Evolutionary conservation across 2,888 invertebrate species (phyloP).

Genomic region (Cephus pygmeus): DNA sequence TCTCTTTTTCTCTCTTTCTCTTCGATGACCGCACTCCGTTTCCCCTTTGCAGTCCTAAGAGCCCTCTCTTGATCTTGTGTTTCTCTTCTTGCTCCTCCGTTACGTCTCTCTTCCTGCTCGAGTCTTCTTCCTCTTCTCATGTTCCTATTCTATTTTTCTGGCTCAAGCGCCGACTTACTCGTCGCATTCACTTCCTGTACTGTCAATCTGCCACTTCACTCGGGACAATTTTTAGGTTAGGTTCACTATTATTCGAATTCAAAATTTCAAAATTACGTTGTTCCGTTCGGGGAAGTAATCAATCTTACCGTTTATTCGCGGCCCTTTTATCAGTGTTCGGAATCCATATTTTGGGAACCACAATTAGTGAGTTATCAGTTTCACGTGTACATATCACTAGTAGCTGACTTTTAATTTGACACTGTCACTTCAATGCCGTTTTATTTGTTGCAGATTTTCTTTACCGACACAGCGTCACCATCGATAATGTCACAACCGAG

Average conservation of each 20-base stretch:
- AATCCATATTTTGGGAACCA: background rate
- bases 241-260: background rate
- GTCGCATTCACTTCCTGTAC: background rate
- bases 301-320: background rate
- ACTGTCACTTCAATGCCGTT: slow-evolving; percentile 24
- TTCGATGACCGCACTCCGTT: background rate
- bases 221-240: background rate
- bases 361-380: background rate
- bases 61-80: background rate
- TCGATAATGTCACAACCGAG: slow-evolving; percentile 82
- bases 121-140: background rate
- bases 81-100: background rate
- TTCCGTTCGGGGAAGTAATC: background rate
- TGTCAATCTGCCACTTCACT: background rate
- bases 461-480: slow-evolving; percentile 81
- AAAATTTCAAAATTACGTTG: background rate
- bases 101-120: background rate
- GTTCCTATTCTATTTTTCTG: background rate
- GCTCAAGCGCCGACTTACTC: background rate
- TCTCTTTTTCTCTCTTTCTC: background rate
- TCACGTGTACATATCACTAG: background rate
- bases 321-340: background rate
- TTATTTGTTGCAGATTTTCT: slow-evolving; percentile 78
- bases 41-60: background rate
- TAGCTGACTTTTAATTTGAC: background rate